Evolutionary conservation across 2,888 invertebrate species (phyloP).

Genomic region (Megamerina dolium): DNA sequence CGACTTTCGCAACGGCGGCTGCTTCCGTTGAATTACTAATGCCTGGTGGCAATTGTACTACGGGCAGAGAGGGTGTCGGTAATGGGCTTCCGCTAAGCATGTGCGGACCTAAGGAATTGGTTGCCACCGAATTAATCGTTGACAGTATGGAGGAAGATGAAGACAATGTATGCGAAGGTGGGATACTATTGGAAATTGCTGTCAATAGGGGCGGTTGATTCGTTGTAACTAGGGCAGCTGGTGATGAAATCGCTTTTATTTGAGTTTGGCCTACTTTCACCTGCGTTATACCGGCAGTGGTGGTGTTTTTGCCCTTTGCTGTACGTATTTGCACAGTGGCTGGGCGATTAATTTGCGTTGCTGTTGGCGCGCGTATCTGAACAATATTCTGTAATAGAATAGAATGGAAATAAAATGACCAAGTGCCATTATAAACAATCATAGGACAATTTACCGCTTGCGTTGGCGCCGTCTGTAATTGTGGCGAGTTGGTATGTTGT

Average conservation of each 20-base stretch:
- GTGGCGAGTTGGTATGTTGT: conserved; percentile 34
- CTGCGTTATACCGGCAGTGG: conserved; percentile 34
- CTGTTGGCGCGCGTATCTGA: conserved; percentile 44
- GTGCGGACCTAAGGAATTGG: conserved; percentile 18
- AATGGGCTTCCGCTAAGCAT: conserved; percentile 24
- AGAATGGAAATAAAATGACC: conserved; percentile 1
- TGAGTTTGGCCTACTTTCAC: conserved; percentile 50
- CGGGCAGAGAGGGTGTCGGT: conserved; percentile 42
- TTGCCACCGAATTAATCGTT: conserved; percentile 40
- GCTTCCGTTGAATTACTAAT: neutral
- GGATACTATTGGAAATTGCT: conserved; percentile 39
- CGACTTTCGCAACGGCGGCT: conserved; percentile 15
- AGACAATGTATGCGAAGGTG: conserved; percentile 28
- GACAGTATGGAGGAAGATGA: conserved; percentile 30
- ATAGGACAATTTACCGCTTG: conserved; percentile 42
- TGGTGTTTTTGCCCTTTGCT: conserved; percentile 31
- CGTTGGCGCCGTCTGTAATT: conserved; percentile 42
- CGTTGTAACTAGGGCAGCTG: conserved; percentile 26
- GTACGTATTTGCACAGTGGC: conserved; percentile 46
- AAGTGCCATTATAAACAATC: neutral
- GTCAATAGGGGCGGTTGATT: conserved; percentile 41
- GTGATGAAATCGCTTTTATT: conserved; percentile 43
- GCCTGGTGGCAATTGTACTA: conserved; percentile 37
- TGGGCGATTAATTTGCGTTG: conserved; percentile 40
- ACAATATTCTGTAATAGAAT: conserved; percentile 39